Evolutionary conservation across 2,888 invertebrate genomes (phyloP).

Genomic region (Meiosimyza decipiens): DNA sequence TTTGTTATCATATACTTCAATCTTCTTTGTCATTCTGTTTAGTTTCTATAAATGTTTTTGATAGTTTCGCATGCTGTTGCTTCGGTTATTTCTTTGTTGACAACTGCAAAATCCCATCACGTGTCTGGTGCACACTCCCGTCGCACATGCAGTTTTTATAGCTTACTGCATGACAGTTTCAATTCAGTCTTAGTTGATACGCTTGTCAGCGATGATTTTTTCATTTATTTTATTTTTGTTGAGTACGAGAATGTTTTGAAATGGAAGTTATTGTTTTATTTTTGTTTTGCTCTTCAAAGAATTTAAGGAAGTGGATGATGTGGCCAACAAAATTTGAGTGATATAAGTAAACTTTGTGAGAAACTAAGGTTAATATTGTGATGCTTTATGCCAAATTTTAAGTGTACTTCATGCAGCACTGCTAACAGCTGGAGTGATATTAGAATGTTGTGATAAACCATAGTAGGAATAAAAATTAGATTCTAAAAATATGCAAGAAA

Average conservation of each 20-base stretch:
- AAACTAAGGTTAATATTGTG: too few relatives aligned
- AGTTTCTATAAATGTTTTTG: not conserved
- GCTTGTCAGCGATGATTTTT: slow-evolving; percentile 9
- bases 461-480: too few relatives aligned
- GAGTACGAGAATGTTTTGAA: not conserved
- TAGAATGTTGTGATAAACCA: too few relatives aligned
- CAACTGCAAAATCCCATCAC: slow-evolving; percentile 12
- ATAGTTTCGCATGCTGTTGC: not conserved
- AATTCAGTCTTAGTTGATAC: not conserved
- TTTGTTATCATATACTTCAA: not conserved
- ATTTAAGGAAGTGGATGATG: too few relatives aligned
- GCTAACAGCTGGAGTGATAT: too few relatives aligned
- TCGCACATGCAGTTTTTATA: not conserved
- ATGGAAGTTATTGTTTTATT: not conserved
- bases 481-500: too few relatives aligned
- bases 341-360: too few relatives aligned
- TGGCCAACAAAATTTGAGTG: too few relatives aligned
- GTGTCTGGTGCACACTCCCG: not conserved
- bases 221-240: not conserved
- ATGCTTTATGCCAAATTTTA: too few relatives aligned
- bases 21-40: not conserved
- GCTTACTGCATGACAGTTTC: not conserved
- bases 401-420: too few relatives aligned
- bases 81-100: not conserved
- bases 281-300: not conserved